These are phyloP conservation scores for Glyphotaelius pellucidus DNA, from an alignment of 2,888 invertebrate genomes.

Conservation along the genomic window DNA sequence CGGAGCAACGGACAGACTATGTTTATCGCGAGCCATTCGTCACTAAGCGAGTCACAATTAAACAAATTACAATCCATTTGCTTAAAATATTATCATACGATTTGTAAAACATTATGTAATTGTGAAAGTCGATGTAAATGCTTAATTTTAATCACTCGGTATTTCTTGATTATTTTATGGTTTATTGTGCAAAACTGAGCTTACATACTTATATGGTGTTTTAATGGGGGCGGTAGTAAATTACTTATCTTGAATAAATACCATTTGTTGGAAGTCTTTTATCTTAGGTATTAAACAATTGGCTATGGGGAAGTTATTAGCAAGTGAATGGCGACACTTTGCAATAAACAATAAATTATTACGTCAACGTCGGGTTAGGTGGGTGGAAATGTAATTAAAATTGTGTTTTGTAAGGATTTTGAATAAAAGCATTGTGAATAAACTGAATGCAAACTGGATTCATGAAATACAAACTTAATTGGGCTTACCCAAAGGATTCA, in stretches of 20 bases:
- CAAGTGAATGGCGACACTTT: background rate
- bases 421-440: no score
- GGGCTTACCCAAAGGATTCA: background rate
- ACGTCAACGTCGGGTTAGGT: no score
- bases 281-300: background rate
- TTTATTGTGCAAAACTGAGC: background rate
- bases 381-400: no score
- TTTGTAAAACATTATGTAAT: constrained; percentile 10
- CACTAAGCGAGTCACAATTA: background rate
- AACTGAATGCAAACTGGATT: no score
- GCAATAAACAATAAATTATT: background rate
- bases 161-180: background rate
- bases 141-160: background rate
- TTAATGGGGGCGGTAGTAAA: background rate
- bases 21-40: constrained; percentile 4
- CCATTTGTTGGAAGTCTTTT: background rate
- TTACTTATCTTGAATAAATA: background rate
- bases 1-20: constrained; percentile 2
- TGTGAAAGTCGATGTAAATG: background rate
- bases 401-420: no score
- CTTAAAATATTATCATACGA: background rate
- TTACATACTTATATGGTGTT: background rate
- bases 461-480: no score
- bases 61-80: constrained; percentile 14
- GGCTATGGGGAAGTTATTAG: background rate